These are phyloP conservation scores for Xiphorhynchus elegans DNA, from an alignment of 2,113 vertebrate genomes.

Conservation along the genomic window DNA sequence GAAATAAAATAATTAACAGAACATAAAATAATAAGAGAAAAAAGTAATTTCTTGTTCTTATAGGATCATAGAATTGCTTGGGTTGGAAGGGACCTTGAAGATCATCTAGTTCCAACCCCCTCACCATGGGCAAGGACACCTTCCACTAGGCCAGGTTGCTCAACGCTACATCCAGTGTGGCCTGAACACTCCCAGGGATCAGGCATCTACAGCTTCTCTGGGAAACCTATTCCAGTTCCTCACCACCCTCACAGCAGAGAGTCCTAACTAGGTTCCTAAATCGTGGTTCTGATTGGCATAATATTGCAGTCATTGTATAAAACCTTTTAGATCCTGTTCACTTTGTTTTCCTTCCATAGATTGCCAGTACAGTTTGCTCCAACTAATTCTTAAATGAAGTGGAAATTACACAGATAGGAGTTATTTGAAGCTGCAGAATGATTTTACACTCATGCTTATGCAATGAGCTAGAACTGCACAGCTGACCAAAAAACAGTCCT, in stretches of 20 bases:
- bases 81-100: neutral
- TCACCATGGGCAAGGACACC: neutral
- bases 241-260: neutral
- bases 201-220: neutral
- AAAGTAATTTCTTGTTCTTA: neutral
- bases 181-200: neutral
- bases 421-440: constrained; percentile 15
- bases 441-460: constrained; percentile 29
- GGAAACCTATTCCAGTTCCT: neutral
- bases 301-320: neutral
- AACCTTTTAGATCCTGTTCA: neutral
- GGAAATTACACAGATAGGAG: constrained; percentile 17
- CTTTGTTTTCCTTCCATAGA: neutral
- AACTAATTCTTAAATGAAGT: constrained; percentile 34
- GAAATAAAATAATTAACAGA: neutral
- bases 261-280: neutral
- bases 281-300: neutral
- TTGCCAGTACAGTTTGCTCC: neutral
- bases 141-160: neutral
- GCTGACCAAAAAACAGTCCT: constrained; percentile 23
- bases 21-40: neutral
- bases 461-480: constrained; percentile 1
- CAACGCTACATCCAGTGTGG: neutral
- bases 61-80: neutral
- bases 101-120: neutral